Evolutionary conservation across 2,113 vertebrate genomes (phyloP).

Genomic region (Pao palembangensis): DNA sequence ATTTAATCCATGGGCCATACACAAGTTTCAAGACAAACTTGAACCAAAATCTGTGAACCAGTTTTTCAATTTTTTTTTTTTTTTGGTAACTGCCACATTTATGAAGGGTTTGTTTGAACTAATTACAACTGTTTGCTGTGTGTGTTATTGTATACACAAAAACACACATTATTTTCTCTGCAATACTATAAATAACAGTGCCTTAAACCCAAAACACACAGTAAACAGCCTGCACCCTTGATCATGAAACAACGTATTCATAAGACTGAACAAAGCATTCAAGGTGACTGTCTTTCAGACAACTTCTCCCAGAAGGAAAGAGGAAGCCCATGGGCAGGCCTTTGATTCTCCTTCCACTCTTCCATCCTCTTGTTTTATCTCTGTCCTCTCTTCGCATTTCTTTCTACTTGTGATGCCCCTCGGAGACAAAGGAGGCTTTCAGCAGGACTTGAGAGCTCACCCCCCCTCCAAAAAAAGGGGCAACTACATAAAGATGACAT

Average conservation of each 20-base stretch:
- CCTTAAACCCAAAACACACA: constrained; percentile 19
- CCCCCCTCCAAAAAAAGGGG: constrained; percentile 68
- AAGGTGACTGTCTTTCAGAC: constrained; percentile 51
- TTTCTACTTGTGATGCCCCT: constrained; percentile 59
- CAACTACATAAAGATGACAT: constrained; percentile 75
- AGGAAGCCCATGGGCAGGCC: constrained; percentile 16
- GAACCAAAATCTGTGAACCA: too few relatives aligned
- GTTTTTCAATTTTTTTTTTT: too few relatives aligned
- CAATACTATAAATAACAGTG: constrained; percentile 14
- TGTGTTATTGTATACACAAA: too few relatives aligned
- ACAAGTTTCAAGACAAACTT: neutral
- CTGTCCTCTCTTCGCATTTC: neutral
- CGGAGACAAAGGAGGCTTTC: constrained; percentile 73
- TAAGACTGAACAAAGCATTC: constrained; percentile 37
- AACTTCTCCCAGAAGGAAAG: constrained; percentile 20
- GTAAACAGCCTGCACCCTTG: constrained; percentile 26
- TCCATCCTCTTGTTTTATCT: neutral
- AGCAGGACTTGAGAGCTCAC: constrained; percentile 58
- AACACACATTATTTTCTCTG: too few relatives aligned
- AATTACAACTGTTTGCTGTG: too few relatives aligned
- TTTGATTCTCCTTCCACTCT: constrained; percentile 19
- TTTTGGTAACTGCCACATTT: too few relatives aligned
- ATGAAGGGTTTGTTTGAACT: too few relatives aligned
- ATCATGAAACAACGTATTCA: constrained; percentile 57
- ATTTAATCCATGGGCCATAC: too few relatives aligned